Conservation (phyloP, 2,888 invertebrate genomes). For the Hyles lineata region DNA sequence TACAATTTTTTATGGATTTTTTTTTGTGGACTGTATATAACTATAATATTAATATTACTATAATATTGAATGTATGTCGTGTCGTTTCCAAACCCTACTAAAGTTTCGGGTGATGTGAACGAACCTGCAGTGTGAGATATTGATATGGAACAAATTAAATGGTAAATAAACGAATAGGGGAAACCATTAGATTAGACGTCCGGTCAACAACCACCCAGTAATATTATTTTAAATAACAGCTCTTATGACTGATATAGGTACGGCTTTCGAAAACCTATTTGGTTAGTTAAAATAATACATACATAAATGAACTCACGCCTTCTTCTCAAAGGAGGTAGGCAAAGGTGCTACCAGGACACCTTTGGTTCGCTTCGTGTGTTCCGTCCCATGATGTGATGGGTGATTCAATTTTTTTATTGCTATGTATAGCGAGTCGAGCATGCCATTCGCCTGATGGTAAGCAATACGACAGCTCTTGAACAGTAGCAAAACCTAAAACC, state of each 20-base stretch:
- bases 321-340: too few relatives aligned
- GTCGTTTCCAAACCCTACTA: not conserved
- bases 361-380: too few relatives aligned
- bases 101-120: not conserved
- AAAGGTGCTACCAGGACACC: too few relatives aligned
- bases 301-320: too few relatives aligned
- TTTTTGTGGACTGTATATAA: slow-evolving; percentile 2
- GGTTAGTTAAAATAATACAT: too few relatives aligned
- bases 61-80: not conserved
- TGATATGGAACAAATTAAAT: slow-evolving; percentile 42
- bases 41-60: too few relatives aligned
- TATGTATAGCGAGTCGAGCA: too few relatives aligned
- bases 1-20: not conserved
- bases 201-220: not conserved
- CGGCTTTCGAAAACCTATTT: not conserved
- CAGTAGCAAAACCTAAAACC: too few relatives aligned
- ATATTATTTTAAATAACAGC: not conserved
- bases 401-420: too few relatives aligned
- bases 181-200: slow-evolving; percentile 4
- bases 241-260: not conserved
- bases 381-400: too few relatives aligned
- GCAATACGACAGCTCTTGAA: too few relatives aligned
- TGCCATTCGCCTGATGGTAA: too few relatives aligned
- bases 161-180: slow-evolving; percentile 41
- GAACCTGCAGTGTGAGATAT: slow-evolving; percentile 20